These are phyloP conservation scores for Oryzias sinensis DNA, from an alignment of 2,797 vertebrate genomes.

Conservation along the genomic window DNA sequence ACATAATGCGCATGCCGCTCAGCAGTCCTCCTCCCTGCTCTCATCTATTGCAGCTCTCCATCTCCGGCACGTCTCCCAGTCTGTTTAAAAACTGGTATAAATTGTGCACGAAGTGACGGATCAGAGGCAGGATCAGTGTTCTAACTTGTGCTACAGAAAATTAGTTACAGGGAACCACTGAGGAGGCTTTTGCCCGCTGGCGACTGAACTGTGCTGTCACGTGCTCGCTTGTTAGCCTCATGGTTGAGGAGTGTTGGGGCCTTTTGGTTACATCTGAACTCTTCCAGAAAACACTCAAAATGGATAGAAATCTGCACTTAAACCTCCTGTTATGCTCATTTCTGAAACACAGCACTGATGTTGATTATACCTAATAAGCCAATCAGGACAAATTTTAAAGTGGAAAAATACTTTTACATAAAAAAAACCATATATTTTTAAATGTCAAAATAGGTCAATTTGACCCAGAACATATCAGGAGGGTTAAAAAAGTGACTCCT, in stretches of 20 bases:
- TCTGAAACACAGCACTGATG: too few species aligned
- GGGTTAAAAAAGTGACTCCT: too few species aligned
- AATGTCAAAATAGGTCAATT: too few species aligned
- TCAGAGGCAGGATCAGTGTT: slow-evolving; percentile 41
- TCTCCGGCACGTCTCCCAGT: slow-evolving; percentile 25
- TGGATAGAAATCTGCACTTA: too few species aligned
- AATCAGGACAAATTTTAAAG: too few species aligned
- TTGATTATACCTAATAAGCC: too few species aligned
- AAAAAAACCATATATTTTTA: too few species aligned
- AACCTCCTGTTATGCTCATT: too few species aligned
- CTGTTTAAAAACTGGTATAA: slow-evolving; percentile 32
- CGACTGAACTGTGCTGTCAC: slow-evolving; percentile 73
- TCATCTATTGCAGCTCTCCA: slow-evolving; percentile 34
- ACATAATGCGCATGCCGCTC: slow-evolving; percentile 26
- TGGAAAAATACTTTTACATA: too few species aligned
- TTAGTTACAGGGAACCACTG: slow-evolving; percentile 4
- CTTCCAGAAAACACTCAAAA: too few species aligned
- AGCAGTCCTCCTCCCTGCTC: slow-evolving; percentile 13
- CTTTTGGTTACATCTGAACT: too few species aligned
- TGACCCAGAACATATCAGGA: too few species aligned
- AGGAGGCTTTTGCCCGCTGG: slow-evolving; percentile 42
- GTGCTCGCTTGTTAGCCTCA: slow-evolving; percentile 60
- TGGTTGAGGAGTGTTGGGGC: slow-evolving; percentile 37
- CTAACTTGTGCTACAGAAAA: slow-evolving; percentile 25
- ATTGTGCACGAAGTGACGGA: slow-evolving; percentile 35